phyloP scores from a whole-genome alignment of 2,113 vertebrate genomes.

The Cynoglossus semilaevis region DNA sequence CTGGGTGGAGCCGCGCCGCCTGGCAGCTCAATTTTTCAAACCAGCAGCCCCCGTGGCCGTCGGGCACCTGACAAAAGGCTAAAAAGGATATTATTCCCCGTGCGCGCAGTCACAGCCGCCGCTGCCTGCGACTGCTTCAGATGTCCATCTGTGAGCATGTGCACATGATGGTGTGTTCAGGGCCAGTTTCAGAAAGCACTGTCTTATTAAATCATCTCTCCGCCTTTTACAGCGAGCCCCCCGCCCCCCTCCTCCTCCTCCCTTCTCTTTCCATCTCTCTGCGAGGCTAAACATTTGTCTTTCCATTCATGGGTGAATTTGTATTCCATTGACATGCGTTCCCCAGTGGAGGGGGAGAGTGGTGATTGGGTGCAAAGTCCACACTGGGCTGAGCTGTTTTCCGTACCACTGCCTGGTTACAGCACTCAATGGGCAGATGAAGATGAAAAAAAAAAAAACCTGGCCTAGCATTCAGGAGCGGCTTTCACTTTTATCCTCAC shows the following conservation, averaged over 20 bases:
- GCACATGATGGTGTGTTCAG: not conserved
- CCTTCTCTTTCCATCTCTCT: constrained; percentile 61
- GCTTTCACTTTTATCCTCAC: not conserved
- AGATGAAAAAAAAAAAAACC: constrained; percentile 13
- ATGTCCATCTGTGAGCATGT: constrained; percentile 41
- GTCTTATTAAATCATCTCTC: constrained; percentile 69
- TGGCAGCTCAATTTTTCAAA: constrained; percentile 60
- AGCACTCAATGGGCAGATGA: constrained; percentile 21
- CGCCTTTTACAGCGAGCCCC: constrained; percentile 57
- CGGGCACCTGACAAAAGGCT: constrained; percentile 58
- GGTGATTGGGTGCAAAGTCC: constrained; percentile 54
- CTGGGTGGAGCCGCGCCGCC: constrained; percentile 10
- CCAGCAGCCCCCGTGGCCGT: constrained; percentile 30
- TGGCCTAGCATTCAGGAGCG: not conserved
- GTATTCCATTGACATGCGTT: constrained; percentile 61
- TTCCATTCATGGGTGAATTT: constrained; percentile 73
- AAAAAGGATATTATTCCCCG: constrained; percentile 49
- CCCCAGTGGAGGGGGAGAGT: constrained; percentile 27
- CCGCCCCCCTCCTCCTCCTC: not conserved
- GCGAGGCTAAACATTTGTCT: constrained; percentile 70
- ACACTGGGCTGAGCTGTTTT: constrained; percentile 29
- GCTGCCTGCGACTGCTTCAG: constrained; percentile 38
- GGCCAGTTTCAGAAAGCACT: constrained; percentile 43
- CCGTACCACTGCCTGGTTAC: constrained; percentile 42
- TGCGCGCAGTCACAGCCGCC: constrained; percentile 42